Evolutionary conservation across 2,888 invertebrate species (phyloP), one percentile per base, ranked within the genome.

Genomic region (Pomacea canaliculata): DNA sequence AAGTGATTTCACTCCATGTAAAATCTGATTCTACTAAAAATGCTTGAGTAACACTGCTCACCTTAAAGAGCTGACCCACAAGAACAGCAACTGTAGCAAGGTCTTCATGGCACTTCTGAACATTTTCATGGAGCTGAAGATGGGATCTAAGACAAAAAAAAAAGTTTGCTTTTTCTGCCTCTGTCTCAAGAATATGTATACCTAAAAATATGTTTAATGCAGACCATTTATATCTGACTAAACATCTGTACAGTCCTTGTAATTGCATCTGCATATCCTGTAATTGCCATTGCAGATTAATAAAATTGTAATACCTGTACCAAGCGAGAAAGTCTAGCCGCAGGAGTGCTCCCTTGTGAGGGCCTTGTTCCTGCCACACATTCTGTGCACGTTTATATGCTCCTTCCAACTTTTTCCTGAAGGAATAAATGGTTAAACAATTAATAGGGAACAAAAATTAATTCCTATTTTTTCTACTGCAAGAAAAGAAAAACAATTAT

Each of bases 61-160:
- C 74, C 74, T 74, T 74, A 62, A 74, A 74, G 9, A 74, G 74
- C 69, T 74, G 74, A 16, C 68, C 8, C 18, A 67, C 37, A 48
- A 74, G 74, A 19, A 68, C 68, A 23, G 68, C 74, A 62, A 69
- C 74, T 18, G 23, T n/a, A 51, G 62, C n/a, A 18, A 74, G 62
- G 23, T 69, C 46, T 59, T 68, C 74, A 23, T 69, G 60, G 60
- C 74, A 74, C 23, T 18, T 16, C 27, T 68, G 49, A 13, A 69
- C 27, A 5, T 59, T 67, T 19, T 37, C 67, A 59, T 27, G 46
- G 16, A 49, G 27, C 46, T 68, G 56, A 37, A 74, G 19, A 19
- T 69, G 68, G 8, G 69, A 63, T 27, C 74, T 74, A 59, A 23
- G 48, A 12, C 5, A 9, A n/a, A 68, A 56, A 56, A 13, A 56